Evolutionary conservation across 2,113 vertebrate genomes (phyloP), one percentile per base, ranked within the genome.

Genomic region (Osmerus eperlanus): DNA sequence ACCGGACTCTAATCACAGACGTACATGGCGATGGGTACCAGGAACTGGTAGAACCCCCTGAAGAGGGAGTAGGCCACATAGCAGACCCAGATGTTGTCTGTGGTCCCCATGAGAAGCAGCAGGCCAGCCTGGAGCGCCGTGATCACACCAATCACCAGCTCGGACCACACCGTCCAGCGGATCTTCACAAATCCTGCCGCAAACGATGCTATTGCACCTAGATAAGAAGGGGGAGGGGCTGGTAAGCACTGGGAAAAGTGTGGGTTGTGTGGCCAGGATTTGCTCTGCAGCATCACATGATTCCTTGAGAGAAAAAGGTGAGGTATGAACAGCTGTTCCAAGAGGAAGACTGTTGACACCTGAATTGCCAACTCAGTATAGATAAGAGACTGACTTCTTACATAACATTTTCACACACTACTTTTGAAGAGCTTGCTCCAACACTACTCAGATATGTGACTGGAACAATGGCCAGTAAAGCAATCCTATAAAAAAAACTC

Each of bases 1-100:
- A 47, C 41, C 12, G 41, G 41, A 47, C 41, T 36, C 32, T 59
- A 21, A n/a, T 59, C 18, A 41, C 11, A 78, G 19, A 94, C 97
- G 88, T 79, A 99, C 97, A 92, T 97, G 74, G 96, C 97, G 1
- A 99, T 92, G 15, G 97, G 96, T 72, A 99, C 95, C 68, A 99
- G 91, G 71, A 98, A 96, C 90, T 99, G 97, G 87, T 99, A 90
- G 82, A 93, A 90, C 13, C 95, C 86, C 0, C 94, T 93, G 92
- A 99, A 99, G 63, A 99, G 76, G n/a, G 93, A 74, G 0, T 95
- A 97, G 70, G 92, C 64, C 0, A 53, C 0, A 0, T 99, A 99
- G 88, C 96, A 99, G 11, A 94, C 58, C 96, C 96, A 98, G 75
- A 99, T 95, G 80, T 89, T 74, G 3, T 1, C 0, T 0, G 93